Evolutionary conservation across 2,888 invertebrate species (phyloP).

Genomic region (Dioctria rufipes): DNA sequence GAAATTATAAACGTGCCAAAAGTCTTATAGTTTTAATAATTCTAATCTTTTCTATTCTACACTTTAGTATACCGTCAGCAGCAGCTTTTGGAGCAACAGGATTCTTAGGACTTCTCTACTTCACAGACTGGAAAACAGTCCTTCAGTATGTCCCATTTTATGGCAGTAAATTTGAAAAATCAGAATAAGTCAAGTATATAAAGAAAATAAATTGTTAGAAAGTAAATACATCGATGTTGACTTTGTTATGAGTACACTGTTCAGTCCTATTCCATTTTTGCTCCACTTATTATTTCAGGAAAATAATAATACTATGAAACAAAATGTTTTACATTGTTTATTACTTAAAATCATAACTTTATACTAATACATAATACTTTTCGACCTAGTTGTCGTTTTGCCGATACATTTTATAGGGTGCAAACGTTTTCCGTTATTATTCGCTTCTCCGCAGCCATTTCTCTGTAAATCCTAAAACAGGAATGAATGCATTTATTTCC

Average conservation of each 20-base stretch:
- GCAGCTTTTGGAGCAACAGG: slow-evolving; percentile 78
- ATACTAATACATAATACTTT: background rate
- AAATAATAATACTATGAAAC: background rate
- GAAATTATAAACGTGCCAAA: no score
- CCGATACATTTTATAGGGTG: background rate
- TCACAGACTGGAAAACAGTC: slow-evolving; percentile 86
- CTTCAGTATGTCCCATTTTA: slow-evolving; percentile 83
- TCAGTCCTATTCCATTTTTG: no score
- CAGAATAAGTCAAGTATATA: slow-evolving; percentile 62
- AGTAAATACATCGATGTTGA: background rate
- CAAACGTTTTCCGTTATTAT: slow-evolving; percentile 11
- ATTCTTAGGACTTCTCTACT: slow-evolving; percentile 77
- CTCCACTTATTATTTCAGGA: no score
- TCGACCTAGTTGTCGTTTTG: background rate
- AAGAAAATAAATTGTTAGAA: slow-evolving; percentile 28
- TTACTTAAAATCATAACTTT: slow-evolving; percentile 4
- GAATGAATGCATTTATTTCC: background rate
- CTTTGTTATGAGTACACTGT: no score
- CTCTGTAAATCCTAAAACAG: slow-evolving; percentile 26
- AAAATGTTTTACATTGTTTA: background rate
- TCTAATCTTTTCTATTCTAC: background rate
- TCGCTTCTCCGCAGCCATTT: slow-evolving; percentile 28
- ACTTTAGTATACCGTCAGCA: slow-evolving; percentile 75
- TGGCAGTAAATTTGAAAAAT: slow-evolving; percentile 78
- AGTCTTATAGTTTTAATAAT: background rate